These are phyloP conservation scores for Stratiolaelaps scimitus DNA, from an alignment of 1,140 invertebrate genomes.

Conservation along the genomic window DNA sequence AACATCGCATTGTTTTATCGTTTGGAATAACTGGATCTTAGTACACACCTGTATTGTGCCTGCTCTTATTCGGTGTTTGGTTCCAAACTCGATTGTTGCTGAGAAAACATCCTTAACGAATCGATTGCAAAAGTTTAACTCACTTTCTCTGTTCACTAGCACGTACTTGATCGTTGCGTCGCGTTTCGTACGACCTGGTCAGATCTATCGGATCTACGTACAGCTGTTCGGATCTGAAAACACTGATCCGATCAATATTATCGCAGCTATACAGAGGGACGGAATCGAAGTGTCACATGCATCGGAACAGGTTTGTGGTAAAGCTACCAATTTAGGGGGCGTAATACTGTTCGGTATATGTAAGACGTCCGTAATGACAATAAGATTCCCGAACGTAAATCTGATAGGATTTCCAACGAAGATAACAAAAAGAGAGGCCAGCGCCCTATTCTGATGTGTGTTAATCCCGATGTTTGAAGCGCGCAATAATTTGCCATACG, in stretches of 20 bases:
- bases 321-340: constrained; percentile 64
- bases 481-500: too few species aligned
- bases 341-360: constrained; percentile 59
- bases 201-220: constrained; percentile 67
- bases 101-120: too few species aligned
- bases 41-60: too few species aligned
- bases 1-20: too few species aligned
- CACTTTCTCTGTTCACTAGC: constrained; percentile 44
- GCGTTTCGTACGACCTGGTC: constrained; percentile 65
- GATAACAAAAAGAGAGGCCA: too few species aligned
- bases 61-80: too few species aligned
- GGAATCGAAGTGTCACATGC: constrained; percentile 70
- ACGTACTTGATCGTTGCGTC: constrained; percentile 78
- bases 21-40: too few species aligned
- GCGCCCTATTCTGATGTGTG: too few species aligned
- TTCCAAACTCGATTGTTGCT: too few species aligned
- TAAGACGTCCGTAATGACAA: not conserved
- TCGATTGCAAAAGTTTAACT: too few species aligned
- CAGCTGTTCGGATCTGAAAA: constrained; percentile 49
- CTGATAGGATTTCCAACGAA: too few species aligned
- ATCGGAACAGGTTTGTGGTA: constrained; percentile 51
- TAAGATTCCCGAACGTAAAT: not conserved
- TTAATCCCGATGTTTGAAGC: too few species aligned
- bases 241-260: constrained; percentile 58
- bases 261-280: constrained; percentile 68